Base-by-base conservation (phyloP, 1,140 invertebrate species). In the Trichonephila clavipes region DNA sequence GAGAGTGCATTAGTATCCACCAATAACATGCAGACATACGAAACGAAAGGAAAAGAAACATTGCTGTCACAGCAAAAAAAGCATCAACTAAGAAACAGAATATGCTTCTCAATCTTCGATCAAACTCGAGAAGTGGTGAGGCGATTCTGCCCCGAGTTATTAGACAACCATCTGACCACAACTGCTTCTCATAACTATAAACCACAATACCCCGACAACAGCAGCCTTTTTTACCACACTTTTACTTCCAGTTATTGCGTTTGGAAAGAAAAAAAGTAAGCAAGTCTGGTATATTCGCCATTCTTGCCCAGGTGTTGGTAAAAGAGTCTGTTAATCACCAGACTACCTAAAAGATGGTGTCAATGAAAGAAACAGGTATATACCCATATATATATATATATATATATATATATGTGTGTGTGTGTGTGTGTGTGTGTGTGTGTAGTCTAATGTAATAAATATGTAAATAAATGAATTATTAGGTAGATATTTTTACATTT, bases 101-200 rank as follows among this genome's bases (percentile, higher is more conserved):
- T 81, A 58, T 90, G 72, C 66, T 77, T 81, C 87, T 69, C 62
- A 88, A 88, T 88, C 87, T 88, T 88, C 87, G 28, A 88, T 88
- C 87, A 88, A 88, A 88, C 87, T 69, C 12, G 18, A 88, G 64
- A 88, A 88, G 87, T 69, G 64, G 62, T 88, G 34, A 51, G 64
- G 64, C 87, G 64, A 88, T 88, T 88, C 87, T 24, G 87, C 87
- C 40, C 44, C n/a, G 58, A 90, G 72, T 90, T 90, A 90, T 90
- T 90, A 90, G 88, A 90, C 88, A 90, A 90, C 69, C 88, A 81
- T 90, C 62, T 88, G 72, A 90, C 88, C 88, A 61, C 88, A 90
- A 90, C 40, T 61, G 58, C 88, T 77, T 81, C 72, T 62, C 88
- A 81, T 34, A 34, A 90, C 88, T 90, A 90, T 90, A 90, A 90